Base-by-base conservation (phyloP, 2,113 vertebrate species). In the Erythrocercus mccallii region DNA sequence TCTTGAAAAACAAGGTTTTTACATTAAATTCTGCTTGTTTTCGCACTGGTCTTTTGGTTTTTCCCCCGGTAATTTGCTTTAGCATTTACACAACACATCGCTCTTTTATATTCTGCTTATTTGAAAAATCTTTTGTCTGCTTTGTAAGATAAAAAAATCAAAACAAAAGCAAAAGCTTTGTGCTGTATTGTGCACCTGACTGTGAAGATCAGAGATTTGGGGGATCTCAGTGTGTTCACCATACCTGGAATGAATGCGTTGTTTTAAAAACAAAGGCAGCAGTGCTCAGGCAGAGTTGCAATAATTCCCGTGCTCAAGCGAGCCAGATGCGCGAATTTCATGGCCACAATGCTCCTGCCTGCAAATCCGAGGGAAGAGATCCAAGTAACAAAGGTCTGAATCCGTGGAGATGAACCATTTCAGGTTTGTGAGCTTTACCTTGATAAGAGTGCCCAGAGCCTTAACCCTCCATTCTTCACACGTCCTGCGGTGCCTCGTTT, bases 371-470 rank as follows among this genome's bases (percentile, higher is more conserved):
- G 86, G 91, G 91, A 90, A 81, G 80, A 86, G 47, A 90, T 83
- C 80, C 80, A 47, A 83, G 92, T 21, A 22, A 35, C 72, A 82
- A 86, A 92, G 83, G 82, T 84, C 62, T 19, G 27, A 70, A 40
- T 62, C 82, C 30, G 0, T 21, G 10, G 80, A 94, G 96, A 70
- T 47, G 95, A 33, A 31, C 33, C 86, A 28, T 78, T 77, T 30
- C 35, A 44, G 80, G 82, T 40, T 82, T 78, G 82, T 44, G 94
- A 86, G 91, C 86, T 88, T 92, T 77, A 40, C 92, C 92, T 94
- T 73, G 82, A 37, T 74, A 11, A 78, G 82, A 31, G 23, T 66
- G 82, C 88, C 94, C 88, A 83, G 74, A 95, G 94, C 90, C 85
- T 88, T 38, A 66, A 37, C 90, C 92, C 90, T 86, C 58, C 86